phyloP scores from a whole-genome alignment of 2,888 invertebrate species.

The Dromius quadrimaculatus region DNA sequence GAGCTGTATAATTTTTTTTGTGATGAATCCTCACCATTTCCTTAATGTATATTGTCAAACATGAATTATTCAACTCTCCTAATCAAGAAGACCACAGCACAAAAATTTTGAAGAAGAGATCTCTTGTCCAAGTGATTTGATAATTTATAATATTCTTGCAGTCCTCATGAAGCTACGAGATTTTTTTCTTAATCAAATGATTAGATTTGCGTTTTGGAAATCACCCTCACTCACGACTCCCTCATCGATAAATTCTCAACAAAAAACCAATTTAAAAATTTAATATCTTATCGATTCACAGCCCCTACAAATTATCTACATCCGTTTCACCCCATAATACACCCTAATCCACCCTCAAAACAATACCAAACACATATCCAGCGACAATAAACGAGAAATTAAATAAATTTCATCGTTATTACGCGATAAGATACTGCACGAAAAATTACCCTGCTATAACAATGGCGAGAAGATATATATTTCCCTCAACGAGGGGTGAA shows the following conservation, averaged over 20 bases:
- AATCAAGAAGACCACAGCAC: too few relatives aligned
- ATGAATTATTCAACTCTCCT: too few relatives aligned
- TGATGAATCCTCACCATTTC: too few relatives aligned
- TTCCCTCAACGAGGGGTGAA: not conserved
- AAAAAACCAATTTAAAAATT: slow-evolving; percentile 41
- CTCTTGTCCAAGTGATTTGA: too few relatives aligned
- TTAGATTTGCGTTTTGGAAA: too few relatives aligned
- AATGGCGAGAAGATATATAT: slow-evolving; percentile 16
- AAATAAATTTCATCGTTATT: slow-evolving; percentile 42
- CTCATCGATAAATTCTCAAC: slow-evolving; percentile 8
- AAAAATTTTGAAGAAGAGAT: too few relatives aligned
- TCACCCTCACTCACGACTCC: too few relatives aligned
- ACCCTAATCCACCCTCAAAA: slow-evolving; percentile 21
- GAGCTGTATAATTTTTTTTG: too few relatives aligned
- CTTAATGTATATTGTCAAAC: too few relatives aligned
- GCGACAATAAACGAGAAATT: slow-evolving; percentile 44
- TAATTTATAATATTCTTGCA: too few relatives aligned
- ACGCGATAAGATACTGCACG: slow-evolving; percentile 28
- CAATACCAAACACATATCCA: slow-evolving; percentile 30
- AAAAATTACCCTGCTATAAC: slow-evolving; percentile 27
- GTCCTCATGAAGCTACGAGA: too few relatives aligned
- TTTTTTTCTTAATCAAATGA: too few relatives aligned
- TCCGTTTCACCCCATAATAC: slow-evolving; percentile 13
- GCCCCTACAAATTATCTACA: slow-evolving; percentile 32
- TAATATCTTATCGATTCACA: slow-evolving; percentile 30